A percentile compares a stretch with the other conserved stretches of the same genome.
Conservation (phyloP, 2,888 invertebrate species). For the Cheilosia pagana region DNA sequence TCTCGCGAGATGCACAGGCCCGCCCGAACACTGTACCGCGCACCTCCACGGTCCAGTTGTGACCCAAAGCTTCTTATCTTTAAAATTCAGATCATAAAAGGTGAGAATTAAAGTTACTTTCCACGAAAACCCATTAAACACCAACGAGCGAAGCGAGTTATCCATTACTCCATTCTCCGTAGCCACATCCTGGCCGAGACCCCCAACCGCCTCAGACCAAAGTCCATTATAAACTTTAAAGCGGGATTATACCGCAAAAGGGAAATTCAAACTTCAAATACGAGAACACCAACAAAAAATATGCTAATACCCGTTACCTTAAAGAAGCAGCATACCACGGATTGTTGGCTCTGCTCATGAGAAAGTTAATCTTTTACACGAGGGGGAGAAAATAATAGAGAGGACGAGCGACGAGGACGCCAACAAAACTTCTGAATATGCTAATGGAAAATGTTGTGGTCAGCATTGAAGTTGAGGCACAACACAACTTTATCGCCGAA, state of each 20-base stretch:
- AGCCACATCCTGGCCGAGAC: conserved; percentile 9
- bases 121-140: conserved; percentile 29
- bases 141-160: conserved; percentile 15
- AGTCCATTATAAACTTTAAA: conserved; percentile 47
- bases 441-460: conserved; percentile 61
- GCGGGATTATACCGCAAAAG: conserved; percentile 17
- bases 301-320: conserved; percentile 29
- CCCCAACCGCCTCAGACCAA: neutral
- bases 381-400: too few species aligned
- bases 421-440: conserved; percentile 37
- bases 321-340: conserved; percentile 4
- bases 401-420: too few species aligned
- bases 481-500: conserved; percentile 11
- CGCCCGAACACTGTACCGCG: neutral
- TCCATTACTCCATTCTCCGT: neutral
- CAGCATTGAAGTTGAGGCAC: conserved; percentile 27
- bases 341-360: conserved; percentile 11
- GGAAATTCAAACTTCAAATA: conserved; percentile 1
- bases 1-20: conserved; percentile 8
- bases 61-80: conserved; percentile 49
- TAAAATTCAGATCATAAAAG: conserved; percentile 50
- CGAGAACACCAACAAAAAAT: neutral
- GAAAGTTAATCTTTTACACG: conserved; percentile 38
- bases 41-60: neutral
- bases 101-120: conserved; percentile 59